Base-by-base conservation (phyloP, 2,888 invertebrate genomes). In the Hoplodrina ambigua region DNA sequence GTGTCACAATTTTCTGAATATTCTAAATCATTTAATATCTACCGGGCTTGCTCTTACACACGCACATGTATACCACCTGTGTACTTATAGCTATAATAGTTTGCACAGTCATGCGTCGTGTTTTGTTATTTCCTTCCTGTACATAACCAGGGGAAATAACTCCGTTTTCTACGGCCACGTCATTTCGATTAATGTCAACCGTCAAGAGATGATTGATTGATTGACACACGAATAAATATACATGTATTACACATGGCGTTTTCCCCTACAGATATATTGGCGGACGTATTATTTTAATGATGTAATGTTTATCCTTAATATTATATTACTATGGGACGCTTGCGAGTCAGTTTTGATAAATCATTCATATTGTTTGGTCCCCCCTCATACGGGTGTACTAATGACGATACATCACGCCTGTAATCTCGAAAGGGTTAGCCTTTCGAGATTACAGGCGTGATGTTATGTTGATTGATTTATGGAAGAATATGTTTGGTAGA, bases 101-200 rank as follows among this genome's bases (percentile, higher is more conserved):
- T 52, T n/a, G 33, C 30, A 54, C 37, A 59, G n/a, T 59, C 58
- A 63, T 49, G 56, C 52, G 15, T 55, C 58, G 59, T 49, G 56
- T 49, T 55, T 17, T 56, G 19, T 60, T 66, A 78, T 78, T 75
- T 80, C 77, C 80, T 78, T 80, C 62, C 71, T 17, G 54, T 25
- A 61, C 53, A 19, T 50, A 65, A 37, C 50, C 33, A 25, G 30
- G 41, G 80, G 60, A 78, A 78, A 78, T 72, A 76, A 66, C 62
- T 54, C 19, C 19, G 53, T 64, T 41, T 44, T 55, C 30, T 17
- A 55, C 19, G 8, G 19, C 3, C 49, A 7, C 80, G 71, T 78
- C 76, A 78, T 60, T 25, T 37, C 19, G 62, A 63, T 66, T 46
- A 56, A 62, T 60, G 71, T 56, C 76, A 56, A 56, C 62, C 44